Percentiles rank a stretch among this genome's conserved stretches.
Evolutionary conservation across 2,113 vertebrate genomes (phyloP).

Genomic region (Capra hircus): DNA sequence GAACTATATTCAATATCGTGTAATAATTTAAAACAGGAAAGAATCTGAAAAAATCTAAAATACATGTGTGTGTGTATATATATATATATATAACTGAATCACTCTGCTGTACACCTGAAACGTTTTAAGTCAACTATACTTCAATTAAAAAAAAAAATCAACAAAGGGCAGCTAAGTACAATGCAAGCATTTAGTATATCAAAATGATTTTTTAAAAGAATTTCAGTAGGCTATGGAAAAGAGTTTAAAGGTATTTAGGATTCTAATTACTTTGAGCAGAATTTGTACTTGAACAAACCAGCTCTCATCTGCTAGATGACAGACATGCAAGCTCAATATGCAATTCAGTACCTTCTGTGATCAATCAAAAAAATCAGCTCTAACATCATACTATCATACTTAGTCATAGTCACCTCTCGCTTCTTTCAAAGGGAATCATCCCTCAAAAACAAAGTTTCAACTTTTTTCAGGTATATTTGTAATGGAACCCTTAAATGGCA

Average conservation of each 20-base stretch:
- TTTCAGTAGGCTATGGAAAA: not conserved
- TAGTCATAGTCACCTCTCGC: not conserved
- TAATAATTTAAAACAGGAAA: not conserved
- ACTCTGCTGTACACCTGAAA: not conserved
- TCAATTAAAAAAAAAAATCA: not conserved
- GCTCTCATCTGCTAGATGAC: not conserved
- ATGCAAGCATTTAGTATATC: not conserved
- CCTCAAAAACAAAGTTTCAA: not conserved
- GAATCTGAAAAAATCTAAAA: not conserved
- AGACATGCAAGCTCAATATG: not conserved
- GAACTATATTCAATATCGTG: not conserved
- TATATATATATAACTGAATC: not conserved
- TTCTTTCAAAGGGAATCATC: not conserved
- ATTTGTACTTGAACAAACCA: not conserved
- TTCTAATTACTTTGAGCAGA: constrained; percentile 20
- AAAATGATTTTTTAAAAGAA: not conserved
- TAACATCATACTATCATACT: not conserved
- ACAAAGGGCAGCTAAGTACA: not conserved
- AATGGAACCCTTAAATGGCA: not conserved
- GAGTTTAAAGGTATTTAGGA: not conserved
- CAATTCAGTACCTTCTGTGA: not conserved
- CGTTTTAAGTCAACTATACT: not conserved
- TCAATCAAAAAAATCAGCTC: not conserved
- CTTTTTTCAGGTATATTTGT: not conserved
- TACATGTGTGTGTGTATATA: rapidly evolving